Conservation (phyloP, 2,113 vertebrate species). For the Daubentonia madagascariensis region DNA sequence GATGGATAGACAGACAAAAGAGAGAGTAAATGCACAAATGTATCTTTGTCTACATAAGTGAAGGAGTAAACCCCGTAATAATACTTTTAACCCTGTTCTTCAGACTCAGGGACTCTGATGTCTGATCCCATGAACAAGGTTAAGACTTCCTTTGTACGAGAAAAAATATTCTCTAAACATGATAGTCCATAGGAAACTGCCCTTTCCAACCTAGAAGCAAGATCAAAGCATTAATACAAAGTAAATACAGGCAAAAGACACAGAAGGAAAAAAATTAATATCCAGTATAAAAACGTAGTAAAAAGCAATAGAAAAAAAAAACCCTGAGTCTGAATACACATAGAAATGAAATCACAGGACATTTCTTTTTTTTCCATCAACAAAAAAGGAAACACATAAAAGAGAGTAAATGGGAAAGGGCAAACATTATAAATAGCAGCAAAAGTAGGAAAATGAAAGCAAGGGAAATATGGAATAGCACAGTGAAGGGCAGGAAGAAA, state of each 20-base stretch:
- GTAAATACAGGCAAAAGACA: background rate
- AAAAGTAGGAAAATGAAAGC: slow-evolving; percentile 40
- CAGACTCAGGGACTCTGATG: background rate
- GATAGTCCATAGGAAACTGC: background rate
- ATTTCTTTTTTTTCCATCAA: background rate
- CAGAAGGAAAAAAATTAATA: background rate
- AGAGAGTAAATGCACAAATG: background rate
- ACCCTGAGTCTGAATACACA: background rate
- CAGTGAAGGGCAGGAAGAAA: slow-evolving; percentile 40
- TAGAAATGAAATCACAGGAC: background rate
- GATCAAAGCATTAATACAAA: slow-evolving; percentile 6
- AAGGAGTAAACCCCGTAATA: background rate
- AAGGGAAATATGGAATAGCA: slow-evolving; percentile 33
- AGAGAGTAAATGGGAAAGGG: slow-evolving; percentile 46
- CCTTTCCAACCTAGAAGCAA: background rate
- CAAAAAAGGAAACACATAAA: slow-evolving; percentile 51
- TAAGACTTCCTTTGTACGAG: background rate
- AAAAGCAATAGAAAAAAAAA: slow-evolving; percentile 33
- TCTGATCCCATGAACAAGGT: background rate
- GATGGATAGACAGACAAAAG: background rate
- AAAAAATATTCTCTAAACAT: background rate
- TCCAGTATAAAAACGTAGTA: background rate
- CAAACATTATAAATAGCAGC: slow-evolving; percentile 42
- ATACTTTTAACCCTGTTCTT: background rate
- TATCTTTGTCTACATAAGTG: background rate